Base-by-base conservation (phyloP, 2,888 invertebrate species). In the Drosophila paucipuncta region DNA sequence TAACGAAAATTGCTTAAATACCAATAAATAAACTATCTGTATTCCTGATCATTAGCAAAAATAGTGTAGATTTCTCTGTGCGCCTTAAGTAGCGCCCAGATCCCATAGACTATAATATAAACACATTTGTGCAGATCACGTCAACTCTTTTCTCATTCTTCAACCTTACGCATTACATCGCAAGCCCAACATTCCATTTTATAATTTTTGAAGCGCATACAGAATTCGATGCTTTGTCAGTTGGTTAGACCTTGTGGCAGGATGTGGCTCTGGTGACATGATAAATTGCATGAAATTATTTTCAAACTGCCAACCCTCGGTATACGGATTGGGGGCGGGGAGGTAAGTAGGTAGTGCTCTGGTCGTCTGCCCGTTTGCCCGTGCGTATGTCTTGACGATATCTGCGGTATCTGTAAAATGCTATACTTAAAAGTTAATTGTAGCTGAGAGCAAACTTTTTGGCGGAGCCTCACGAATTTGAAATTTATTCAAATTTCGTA, bases 391-490 rank as follows among this genome's bases (percentile, higher is more conserved):
- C 78, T 73, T 71, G 43, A 35, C 74, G 47, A 79, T 86, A 91
- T 91, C 90, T 79, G 91, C 75, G 89, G 78, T 91, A 84, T 84
- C 82, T 83, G 80, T 78, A 82, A 83, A 85, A 76, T 80, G 82
- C 79, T 78, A 72, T 80, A 91, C 90, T 92, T 90, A 82, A 92
- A 92, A 91, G 82, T 91, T 86, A 91, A 91, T 91, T 92, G 90
- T 89, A 82, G 80, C 82, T 78, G 73, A 66, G 80, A 74, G 73
- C 58, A 55, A 82, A 89, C 78, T 78, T 84, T 81, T 73, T 76
- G 55, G 58, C 68, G 52, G 35, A 58, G 63, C 67, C 55, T 37
- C 64, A 76, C 79, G 91, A 81, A 89, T 87, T 72, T 70, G 61
- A 90, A 87, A 87, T 91, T 91, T 87, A 87, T 87, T 91, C 86